Conservation (phyloP, 2,888 invertebrate species). For the Diplolepis rosae region DNA sequence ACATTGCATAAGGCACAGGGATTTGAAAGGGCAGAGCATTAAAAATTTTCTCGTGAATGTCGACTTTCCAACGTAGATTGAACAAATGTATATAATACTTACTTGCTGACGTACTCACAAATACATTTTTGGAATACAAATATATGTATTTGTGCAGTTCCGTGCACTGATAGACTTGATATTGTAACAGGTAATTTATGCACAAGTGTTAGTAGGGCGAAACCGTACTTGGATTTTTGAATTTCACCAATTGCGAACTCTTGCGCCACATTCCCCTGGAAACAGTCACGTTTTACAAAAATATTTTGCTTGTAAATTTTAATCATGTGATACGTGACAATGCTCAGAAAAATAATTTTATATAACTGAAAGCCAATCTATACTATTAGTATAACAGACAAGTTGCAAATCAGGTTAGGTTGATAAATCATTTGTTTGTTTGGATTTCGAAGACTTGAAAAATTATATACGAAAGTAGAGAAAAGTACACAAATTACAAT, state of each 20-base stretch:
- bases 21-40: conserved; percentile 48
- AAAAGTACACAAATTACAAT: too few relatives aligned
- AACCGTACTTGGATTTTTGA: conserved; percentile 45
- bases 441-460: too few relatives aligned
- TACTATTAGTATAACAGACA: not conserved
- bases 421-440: conserved; percentile 15
- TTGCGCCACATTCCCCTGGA: conserved; percentile 36
- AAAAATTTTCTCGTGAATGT: conserved; percentile 42
- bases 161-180: conserved; percentile 31
- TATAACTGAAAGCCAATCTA: not conserved
- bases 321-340: not conserved
- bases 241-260: conserved; percentile 45
- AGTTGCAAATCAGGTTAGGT: not conserved
- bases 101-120: conserved; percentile 32
- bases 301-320: conserved; percentile 32
- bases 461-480: too few relatives aligned
- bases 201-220: conserved; percentile 44
- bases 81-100: conserved; percentile 24
- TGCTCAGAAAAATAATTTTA: not conserved
- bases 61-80: conserved; percentile 33
- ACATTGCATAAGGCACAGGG: not conserved
- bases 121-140: conserved; percentile 12
- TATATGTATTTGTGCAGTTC: not conserved
- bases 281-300: conserved; percentile 42
- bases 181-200: conserved; percentile 39